Evolutionary conservation across 2,113 vertebrate species (phyloP).

Genomic region (Ursus arctos): DNA sequence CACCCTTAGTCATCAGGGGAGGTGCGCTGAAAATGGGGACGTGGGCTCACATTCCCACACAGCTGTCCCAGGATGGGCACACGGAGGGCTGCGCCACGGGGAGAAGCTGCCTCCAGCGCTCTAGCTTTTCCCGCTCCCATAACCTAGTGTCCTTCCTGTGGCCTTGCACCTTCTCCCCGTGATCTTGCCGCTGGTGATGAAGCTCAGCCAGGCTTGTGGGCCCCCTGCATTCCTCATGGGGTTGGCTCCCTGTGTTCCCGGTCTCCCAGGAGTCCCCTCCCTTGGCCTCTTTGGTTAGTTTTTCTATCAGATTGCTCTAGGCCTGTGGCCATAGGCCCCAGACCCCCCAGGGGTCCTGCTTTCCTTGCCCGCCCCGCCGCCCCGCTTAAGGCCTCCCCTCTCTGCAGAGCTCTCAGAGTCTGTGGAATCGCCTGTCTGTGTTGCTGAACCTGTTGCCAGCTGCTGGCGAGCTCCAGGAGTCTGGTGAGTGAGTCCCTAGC

Average conservation of each 20-base stretch:
- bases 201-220: too few species aligned
- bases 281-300: not conserved
- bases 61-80: not conserved
- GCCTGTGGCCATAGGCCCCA: not conserved
- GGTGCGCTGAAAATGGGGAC: not conserved
- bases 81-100: not conserved
- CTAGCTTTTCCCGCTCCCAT: not conserved
- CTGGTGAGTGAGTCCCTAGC: conserved; percentile 88
- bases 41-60: not conserved
- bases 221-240: not conserved
- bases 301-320: not conserved
- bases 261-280: not conserved
- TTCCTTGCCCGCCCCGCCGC: not conserved
- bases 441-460: conserved; percentile 97
- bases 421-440: conserved; percentile 98
- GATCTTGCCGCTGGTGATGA: not conserved
- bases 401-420: conserved; percentile 96
- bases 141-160: not conserved
- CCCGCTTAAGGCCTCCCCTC: not conserved
- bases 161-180: not conserved
- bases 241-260: not conserved
- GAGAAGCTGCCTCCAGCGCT: not conserved
- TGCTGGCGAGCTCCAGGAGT: conserved; percentile 93
- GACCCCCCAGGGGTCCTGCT: too few species aligned
- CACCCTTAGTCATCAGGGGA: not conserved